A percentile compares a stretch with the other conserved stretches of the same genome.
phyloP scores from a whole-genome alignment of 1,140 invertebrate genomes.

The Araneus ventricosus region DNA sequence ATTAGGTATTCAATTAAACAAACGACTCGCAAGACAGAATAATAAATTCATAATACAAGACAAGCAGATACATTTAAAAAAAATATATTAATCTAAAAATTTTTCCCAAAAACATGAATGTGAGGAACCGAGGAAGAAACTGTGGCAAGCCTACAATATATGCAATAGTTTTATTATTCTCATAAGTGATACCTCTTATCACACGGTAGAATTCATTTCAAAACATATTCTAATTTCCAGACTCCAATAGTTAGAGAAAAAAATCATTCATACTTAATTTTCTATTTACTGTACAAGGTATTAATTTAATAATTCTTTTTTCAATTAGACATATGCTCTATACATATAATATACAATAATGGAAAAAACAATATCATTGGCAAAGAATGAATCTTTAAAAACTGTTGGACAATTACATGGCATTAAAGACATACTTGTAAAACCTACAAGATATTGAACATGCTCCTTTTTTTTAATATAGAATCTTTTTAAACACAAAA shows the following conservation, averaged over 20 bases:
- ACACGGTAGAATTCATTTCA: conserved; percentile 45
- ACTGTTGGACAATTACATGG: conserved; percentile 40
- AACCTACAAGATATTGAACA: conserved; percentile 60
- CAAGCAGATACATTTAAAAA: conserved; percentile 21
- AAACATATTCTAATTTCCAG: conserved; percentile 42
- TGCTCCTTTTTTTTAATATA: conserved; percentile 44
- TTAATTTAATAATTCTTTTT: conserved; percentile 56
- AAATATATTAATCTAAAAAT: conserved; percentile 27
- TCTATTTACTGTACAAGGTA: conserved; percentile 63
- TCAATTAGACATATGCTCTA: conserved; percentile 60
- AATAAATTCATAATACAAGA: background rate
- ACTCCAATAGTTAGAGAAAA: background rate
- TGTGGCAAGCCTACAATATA: conserved; percentile 53
- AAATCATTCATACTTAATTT: conserved; percentile 34
- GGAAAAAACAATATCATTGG: conserved; percentile 43
- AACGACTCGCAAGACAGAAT: background rate
- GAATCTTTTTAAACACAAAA: conserved; percentile 48
- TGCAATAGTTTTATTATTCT: background rate
- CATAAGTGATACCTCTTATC: conserved; percentile 43
- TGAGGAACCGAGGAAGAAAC: conserved; percentile 63
- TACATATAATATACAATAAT: conserved; percentile 71
- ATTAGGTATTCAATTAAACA: background rate
- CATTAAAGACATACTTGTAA: conserved; percentile 52
- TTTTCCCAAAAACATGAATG: conserved; percentile 36
- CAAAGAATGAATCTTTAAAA: conserved; percentile 37